phyloP scores from a whole-genome alignment of 2,113 vertebrate species.

The Erythrocebus patas region DNA sequence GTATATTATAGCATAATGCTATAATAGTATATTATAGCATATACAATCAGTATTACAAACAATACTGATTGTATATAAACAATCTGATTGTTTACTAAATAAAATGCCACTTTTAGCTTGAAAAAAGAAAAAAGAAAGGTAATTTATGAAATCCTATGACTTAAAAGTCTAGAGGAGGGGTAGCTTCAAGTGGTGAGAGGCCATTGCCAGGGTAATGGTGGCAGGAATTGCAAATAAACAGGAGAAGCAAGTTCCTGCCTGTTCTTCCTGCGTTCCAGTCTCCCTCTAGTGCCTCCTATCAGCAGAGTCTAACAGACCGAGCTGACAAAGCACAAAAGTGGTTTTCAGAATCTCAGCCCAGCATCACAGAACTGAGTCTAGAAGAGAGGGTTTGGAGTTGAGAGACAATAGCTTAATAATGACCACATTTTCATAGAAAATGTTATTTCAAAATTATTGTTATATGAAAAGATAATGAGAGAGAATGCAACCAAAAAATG shows the following conservation, averaged over 20 bases:
- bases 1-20: not conserved
- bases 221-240: not conserved
- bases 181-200: not conserved
- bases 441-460: not conserved
- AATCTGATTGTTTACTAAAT: not conserved
- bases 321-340: not conserved
- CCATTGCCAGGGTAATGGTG: not conserved
- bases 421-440: not conserved
- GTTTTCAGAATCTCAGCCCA: not conserved
- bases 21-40: no score
- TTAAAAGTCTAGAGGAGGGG: not conserved
- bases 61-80: no score
- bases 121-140: not conserved
- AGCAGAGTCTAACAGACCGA: not conserved
- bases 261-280: not conserved
- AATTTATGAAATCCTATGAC: not conserved
- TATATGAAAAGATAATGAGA: not conserved
- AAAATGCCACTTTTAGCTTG: constrained; percentile 10
- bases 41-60: no score
- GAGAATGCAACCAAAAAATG: not conserved
- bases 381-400: not conserved
- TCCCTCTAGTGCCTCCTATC: not conserved
- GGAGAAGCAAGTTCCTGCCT: not conserved
- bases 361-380: not conserved
- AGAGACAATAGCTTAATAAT: not conserved